Base-by-base conservation (phyloP, 2,113 vertebrate genomes). In the Acinonyx jubatus region DNA sequence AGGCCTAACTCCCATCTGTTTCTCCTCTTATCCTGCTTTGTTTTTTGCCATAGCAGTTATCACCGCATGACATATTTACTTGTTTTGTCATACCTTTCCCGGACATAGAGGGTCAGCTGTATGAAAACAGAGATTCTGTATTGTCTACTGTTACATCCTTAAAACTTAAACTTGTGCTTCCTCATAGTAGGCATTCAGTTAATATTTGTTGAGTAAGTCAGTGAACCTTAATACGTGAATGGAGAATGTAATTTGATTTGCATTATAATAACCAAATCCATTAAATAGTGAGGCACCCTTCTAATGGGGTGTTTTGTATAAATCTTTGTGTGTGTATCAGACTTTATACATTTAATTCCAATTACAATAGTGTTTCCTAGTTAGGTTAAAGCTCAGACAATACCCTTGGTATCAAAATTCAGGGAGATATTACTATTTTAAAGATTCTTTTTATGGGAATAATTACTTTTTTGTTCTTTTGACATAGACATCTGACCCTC, bases 391-490 rank as follows among this genome's bases (percentile, higher is more conserved):
- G 52, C 52, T 85, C 41, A 38, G 38, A 95, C 15, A 74, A 11
- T 87, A 74, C 41, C 93, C 38, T 88, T 76, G 41, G 57, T 84
- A 69, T 93, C 91, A 93, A 80, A 96, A 93, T 97, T 29, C 52
- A 61, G 73, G 74, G n/a, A 38, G 65, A 31, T 86, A 84, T 95
- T 95, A 87, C 31, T 83, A 74, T 91, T 97, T 85, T 97, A 89
- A 93, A 97, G 86, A 84, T 96, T 86, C 76, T 96, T 98, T 97
- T 96, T 66, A 71, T 89, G 80, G 74, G 85, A 79, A 68, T 96
- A 89, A 82, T 45, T 95, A 48, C 85, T n/a, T 92, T 98, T 97
- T 98, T 98, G 91, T 96, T 94, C 95, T 88, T 97, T 98, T 97
- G 87, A 86, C 45, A 89, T 5, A 84, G 38, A 96, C 97, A 97